Base-by-base conservation (phyloP, 1,140 invertebrate genomes). In the Hypothenemus hampei region DNA sequence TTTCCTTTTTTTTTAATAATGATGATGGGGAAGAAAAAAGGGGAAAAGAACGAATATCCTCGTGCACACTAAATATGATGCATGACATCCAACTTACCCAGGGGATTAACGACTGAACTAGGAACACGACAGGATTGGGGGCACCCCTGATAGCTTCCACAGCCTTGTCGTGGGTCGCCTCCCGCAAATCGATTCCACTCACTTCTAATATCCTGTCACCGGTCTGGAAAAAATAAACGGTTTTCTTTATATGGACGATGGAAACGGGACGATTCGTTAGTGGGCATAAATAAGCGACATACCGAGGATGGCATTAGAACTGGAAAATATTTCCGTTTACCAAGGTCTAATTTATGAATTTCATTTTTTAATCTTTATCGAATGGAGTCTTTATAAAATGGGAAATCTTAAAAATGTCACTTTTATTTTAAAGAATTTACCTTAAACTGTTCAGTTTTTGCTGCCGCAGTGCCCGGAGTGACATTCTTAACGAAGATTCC, bases 401-500 rank as follows among this genome's bases (percentile, higher is more conserved):
- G 10, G 29, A 4, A 31, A 46, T n/a, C 3, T n/a, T 29, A 46
- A 29, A 8, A 29, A 29, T 5, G 13, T 3, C 18, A 13, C 39
- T 51, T 44, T 13, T 13, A 26, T 26, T 46, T 39, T 13, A 31
- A 31, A 10, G 13, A 29, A 20, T 29, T 69, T 74, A 90, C 87
- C 78, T 94, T 93, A 19, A 98, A 75, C 60, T 87, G 83, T 21
- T 89, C 91, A 64, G 88, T 87, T 63, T 81, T 79, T 29, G 92
- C 93, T 4, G 95, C 96, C n/a, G 95, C 94, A 78, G 93, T 97
- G 57, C 93, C 84, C 3, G 89, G 82, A 23, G 97, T 78, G 6
- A 99, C 94, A 72, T 96, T 93, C 74, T 98, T 98, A 61, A 99
- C 95, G 71, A 98, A 98, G 65, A 98, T 98, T 11, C 96, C 96